Conservation (phyloP, 1,140 invertebrate genomes). For the Physella acuta region DNA sequence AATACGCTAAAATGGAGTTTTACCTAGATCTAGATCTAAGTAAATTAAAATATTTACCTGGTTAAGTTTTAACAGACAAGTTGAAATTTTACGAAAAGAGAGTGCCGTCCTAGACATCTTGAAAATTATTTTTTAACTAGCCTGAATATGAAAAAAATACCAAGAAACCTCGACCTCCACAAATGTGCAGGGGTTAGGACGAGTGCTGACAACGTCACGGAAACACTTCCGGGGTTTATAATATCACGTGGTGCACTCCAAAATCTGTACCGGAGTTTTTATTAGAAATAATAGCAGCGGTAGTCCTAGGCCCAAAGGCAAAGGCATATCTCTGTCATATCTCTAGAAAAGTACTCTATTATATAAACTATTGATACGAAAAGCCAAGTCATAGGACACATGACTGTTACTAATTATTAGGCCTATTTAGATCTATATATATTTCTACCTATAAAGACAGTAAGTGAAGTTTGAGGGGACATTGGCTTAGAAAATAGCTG, state of each 20-base stretch:
- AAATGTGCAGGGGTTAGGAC: background rate
- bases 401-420: too few species aligned
- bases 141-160: background rate
- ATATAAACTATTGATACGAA: too few species aligned
- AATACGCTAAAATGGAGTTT: background rate
- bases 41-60: slow-evolving; percentile 2
- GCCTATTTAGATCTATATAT: too few species aligned
- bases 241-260: background rate
- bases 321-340: too few species aligned
- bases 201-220: background rate
- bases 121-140: background rate
- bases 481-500: too few species aligned
- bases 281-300: too few species aligned
- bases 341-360: too few species aligned
- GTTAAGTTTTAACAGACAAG: background rate
- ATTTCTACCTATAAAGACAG: too few species aligned
- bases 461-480: too few species aligned
- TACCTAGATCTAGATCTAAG: background rate
- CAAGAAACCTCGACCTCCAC: background rate
- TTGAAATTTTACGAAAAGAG: background rate
- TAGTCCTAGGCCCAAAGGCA: too few species aligned
- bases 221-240: background rate
- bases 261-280: too few species aligned
- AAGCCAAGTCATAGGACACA: too few species aligned
- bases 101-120: slow-evolving; percentile 6